These are phyloP conservation scores for Heliconius hermathena DNA, from an alignment of 1,140 invertebrate genomes.

Conservation along the genomic window DNA sequence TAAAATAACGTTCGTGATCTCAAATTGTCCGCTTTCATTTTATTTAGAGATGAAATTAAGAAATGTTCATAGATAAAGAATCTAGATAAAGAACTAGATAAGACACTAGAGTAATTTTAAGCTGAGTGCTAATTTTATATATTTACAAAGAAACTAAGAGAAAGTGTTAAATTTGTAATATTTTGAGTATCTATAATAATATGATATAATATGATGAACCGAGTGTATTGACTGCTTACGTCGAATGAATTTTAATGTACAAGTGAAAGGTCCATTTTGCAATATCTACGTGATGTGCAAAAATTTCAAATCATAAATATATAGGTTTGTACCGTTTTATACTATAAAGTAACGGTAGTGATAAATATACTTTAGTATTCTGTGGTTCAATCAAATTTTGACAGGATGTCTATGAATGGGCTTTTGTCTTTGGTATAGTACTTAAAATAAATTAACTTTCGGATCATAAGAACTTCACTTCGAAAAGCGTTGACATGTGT, in stretches of 20 bases:
- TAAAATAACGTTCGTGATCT: too few species aligned
- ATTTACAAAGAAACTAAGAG: neutral
- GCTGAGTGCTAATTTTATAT: too few species aligned
- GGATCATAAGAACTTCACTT: too few species aligned
- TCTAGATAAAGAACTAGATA: too few species aligned
- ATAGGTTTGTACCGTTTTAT: slow-evolving; percentile 21
- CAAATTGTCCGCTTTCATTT: too few species aligned
- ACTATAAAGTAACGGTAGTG: slow-evolving; percentile 19
- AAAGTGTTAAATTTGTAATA: neutral
- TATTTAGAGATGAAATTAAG: too few species aligned
- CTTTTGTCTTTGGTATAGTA: neutral
- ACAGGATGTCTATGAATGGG: slow-evolving; percentile 3
- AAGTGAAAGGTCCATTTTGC: slow-evolving; percentile 44
- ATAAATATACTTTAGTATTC: neutral
- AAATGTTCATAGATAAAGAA: too few species aligned
- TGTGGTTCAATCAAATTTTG: neutral
- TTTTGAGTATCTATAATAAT: slow-evolving; percentile 16
- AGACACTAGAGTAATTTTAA: neutral
- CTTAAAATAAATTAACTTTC: too few species aligned
- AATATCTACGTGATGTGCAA: slow-evolving; percentile 41
- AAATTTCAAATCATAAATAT: slow-evolving; percentile 38
- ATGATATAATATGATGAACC: slow-evolving; percentile 32
- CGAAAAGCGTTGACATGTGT: too few species aligned
- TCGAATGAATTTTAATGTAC: slow-evolving; percentile 42
- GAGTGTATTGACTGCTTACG: slow-evolving; percentile 20